Conservation (phyloP, 1,140 invertebrate genomes). For the Eriocheir sinensis region DNA sequence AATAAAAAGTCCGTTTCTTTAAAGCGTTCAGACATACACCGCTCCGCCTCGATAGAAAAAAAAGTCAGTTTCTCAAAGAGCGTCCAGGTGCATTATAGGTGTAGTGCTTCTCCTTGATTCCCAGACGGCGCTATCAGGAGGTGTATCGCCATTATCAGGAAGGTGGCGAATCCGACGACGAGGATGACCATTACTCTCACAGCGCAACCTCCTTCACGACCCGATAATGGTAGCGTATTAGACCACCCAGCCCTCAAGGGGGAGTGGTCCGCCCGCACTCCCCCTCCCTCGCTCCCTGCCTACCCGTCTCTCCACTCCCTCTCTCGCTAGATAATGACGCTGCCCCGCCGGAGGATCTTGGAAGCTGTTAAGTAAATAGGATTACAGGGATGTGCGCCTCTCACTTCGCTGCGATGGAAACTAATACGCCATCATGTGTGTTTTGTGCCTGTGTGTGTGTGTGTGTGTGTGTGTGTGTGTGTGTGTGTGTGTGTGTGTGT, state of each 20-base stretch:
- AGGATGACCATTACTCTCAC: neutral
- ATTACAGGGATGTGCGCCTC: too few species aligned
- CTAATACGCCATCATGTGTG: too few species aligned
- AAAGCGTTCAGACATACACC: too few species aligned
- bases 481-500: neutral
- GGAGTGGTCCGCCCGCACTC: neutral
- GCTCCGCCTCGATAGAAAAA: too few species aligned
- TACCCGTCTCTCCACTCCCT: too few species aligned
- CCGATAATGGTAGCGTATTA: neutral
- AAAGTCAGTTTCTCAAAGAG: too few species aligned
- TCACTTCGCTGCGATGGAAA: neutral
- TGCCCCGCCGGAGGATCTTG: too few species aligned
- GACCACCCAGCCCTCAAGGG: neutral
- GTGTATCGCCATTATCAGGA: neutral
- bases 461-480: constrained; percentile 40
- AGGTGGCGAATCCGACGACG: neutral
- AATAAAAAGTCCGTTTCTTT: too few species aligned
- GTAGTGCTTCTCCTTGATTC: neutral
- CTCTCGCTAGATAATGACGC: too few species aligned
- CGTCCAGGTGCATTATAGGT: too few species aligned
- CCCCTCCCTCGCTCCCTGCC: too few species aligned
- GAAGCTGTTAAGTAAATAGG: too few species aligned
- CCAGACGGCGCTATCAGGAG: neutral
- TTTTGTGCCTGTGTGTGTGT: neutral
- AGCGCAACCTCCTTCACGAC: neutral